Evolutionary conservation across 2,113 vertebrate genomes (phyloP).

Genomic region (Nycticryphes semicollaris): DNA sequence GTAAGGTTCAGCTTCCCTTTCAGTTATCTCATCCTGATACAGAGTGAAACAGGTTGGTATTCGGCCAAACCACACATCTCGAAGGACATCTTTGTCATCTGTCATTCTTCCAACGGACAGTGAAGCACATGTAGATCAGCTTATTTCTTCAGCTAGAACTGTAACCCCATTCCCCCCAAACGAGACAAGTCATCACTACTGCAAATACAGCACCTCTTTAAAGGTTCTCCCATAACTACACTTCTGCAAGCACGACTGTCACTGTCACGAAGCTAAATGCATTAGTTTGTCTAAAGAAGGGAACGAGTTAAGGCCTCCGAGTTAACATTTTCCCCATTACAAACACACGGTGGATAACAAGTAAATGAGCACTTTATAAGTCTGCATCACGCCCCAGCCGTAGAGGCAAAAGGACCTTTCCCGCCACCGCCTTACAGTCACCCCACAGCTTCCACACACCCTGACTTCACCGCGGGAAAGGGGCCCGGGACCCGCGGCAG

Average conservation of each 20-base stretch:
- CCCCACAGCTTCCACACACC: neutral
- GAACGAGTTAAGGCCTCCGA: neutral
- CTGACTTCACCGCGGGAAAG: neutral
- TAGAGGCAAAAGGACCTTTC: neutral
- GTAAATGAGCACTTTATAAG: fast-evolving
- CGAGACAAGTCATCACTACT: neutral
- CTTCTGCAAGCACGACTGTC: fast-evolving
- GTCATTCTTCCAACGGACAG: conserved; percentile 87
- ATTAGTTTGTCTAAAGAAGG: fast-evolving
- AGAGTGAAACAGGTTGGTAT: conserved; percentile 95
- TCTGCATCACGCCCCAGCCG: neutral
- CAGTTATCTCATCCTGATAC: conserved; percentile 93
- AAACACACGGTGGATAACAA: fast-evolving
- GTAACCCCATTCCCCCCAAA: neutral
- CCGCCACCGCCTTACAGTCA: fast-evolving
- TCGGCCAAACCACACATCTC: conserved; percentile 97
- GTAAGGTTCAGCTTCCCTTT: conserved; percentile 95
- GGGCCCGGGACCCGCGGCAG: neutral
- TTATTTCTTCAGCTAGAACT: conserved; percentile 56
- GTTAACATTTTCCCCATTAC: neutral
- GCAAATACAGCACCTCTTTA: neutral
- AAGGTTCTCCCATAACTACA: neutral
- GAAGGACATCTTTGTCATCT: conserved; percentile 99
- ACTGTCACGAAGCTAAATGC: neutral
- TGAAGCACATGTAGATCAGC: conserved; percentile 84